Base-by-base conservation (phyloP, 1,140 invertebrate genomes). In the Lerema accius region DNA sequence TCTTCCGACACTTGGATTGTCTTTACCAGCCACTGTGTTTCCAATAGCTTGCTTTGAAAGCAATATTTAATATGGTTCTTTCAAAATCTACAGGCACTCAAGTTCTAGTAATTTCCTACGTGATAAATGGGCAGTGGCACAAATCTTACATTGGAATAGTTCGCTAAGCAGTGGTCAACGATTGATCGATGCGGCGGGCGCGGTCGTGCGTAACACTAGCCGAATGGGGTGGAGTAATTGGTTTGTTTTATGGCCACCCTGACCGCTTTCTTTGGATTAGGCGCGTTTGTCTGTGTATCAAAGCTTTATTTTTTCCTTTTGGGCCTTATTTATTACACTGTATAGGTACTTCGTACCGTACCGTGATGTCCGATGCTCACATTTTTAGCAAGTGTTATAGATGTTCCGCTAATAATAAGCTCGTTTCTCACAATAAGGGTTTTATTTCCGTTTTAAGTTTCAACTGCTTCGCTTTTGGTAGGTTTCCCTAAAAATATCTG, bases 131-230 rank as follows among this genome's bases (percentile, higher is more conserved):
- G 19, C 5, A 49, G 26, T 35, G 4, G 60, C 58, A 58, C 49
- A 46, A 35, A 19, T 9, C 26, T 43, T 55, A 26, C 32, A 35
- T 35, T 65, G 42, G 48, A 45, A 49, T 39, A 58, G 63, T 58
- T 64, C 56, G 62, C 40, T 40, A 23, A 49, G 62, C 45, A 56
- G 51, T 56, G 62, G 53, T 59, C 56, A 48, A 50, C 46, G 45
- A 59, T 59, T 65, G 55, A 65, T 65, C 58, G 63, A 65, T 65
- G 55, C 37, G 46, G 46, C 45, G 55, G 55, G 63, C 40, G 55
- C 58, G 63, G 53, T 10, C 15, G 40, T 23, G 42, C 46, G 49
- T 32, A 40, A 45, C 50, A 53, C 49, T 53, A 43, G 46, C 53
- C 46, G 48, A 48, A 63, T 56, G 19, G 50, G 43, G 17, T 19